phyloP scores from a whole-genome alignment of 1,140 invertebrate species.

The Macrocentrus cingulum region DNA sequence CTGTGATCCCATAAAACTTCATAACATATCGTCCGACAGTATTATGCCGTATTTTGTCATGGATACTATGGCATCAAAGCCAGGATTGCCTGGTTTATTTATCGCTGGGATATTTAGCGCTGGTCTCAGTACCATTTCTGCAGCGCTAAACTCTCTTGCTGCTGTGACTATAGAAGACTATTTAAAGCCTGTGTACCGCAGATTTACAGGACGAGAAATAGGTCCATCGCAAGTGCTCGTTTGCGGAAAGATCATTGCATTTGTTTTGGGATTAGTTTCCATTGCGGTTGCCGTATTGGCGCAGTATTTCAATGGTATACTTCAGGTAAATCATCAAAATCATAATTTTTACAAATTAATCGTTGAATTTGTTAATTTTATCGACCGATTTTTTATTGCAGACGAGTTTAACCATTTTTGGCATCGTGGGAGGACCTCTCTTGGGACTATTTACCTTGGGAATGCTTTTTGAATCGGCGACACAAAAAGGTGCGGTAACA shows the following conservation, averaged over 20 bases:
- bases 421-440: slow-evolving; percentile 77
- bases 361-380: too few relatives aligned
- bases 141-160: slow-evolving; percentile 80
- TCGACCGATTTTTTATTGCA: slow-evolving; percentile 47
- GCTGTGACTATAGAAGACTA: slow-evolving; percentile 88
- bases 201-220: slow-evolving; percentile 33
- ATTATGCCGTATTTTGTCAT: slow-evolving; percentile 76
- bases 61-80: slow-evolving; percentile 68
- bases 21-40: slow-evolving; percentile 61
- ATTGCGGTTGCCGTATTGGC: slow-evolving; percentile 75
- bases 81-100: slow-evolving; percentile 79
- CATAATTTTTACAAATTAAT: too few relatives aligned
- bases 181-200: slow-evolving; percentile 57
- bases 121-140: slow-evolving; percentile 82
- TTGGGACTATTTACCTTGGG: slow-evolving; percentile 79
- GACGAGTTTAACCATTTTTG: slow-evolving; percentile 77
- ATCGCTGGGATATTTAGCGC: slow-evolving; percentile 83
- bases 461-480: slow-evolving; percentile 69
- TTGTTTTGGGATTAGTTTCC: slow-evolving; percentile 70
- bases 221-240: slow-evolving; percentile 44
- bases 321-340: slow-evolving; percentile 50
- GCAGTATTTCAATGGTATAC: slow-evolving; percentile 70
- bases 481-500: slow-evolving; percentile 69
- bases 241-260: slow-evolving; percentile 65
- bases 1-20: slow-evolving; percentile 75